Evolutionary conservation across 53 echinoderm and acorn worm species (phyloP).

Genomic region (Zoroaster sp.): DNA sequence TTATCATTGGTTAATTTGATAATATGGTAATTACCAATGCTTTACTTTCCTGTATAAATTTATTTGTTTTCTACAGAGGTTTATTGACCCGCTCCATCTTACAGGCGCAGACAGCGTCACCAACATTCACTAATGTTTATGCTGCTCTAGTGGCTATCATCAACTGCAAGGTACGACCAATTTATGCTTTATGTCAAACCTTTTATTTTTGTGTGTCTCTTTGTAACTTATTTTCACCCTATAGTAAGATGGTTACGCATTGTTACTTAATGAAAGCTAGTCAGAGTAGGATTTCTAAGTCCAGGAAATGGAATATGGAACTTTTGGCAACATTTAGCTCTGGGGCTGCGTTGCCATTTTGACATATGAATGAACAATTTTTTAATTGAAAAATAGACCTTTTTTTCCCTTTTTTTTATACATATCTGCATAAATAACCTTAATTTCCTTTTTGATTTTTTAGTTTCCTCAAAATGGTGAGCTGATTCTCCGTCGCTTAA

Average conservation of each 20-base stretch:
- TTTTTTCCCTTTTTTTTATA: too few species aligned
- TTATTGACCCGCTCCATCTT: constrained; percentile 77
- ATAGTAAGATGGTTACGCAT: too few species aligned
- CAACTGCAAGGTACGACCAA: constrained; percentile 84
- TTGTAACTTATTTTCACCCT: background rate
- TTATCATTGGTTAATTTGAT: background rate
- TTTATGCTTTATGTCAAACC: background rate
- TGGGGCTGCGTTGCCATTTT: too few species aligned
- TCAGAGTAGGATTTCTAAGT: too few species aligned
- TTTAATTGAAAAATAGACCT: too few species aligned
- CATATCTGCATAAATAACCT: too few species aligned
- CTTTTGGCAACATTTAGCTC: too few species aligned
- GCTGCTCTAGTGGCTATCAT: constrained; percentile 86
- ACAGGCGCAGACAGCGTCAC: constrained; percentile 87
- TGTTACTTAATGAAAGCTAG: too few species aligned
- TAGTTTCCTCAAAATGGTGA: constrained; percentile 99
- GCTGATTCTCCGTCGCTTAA: constrained; percentile 75
- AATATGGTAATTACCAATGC: too few species aligned
- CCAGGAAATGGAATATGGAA: too few species aligned
- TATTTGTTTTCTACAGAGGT: constrained; percentile 66
- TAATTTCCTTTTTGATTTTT: background rate
- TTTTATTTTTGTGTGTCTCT: background rate
- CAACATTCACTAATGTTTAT: constrained; percentile 90
- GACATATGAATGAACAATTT: too few species aligned
- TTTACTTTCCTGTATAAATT: background rate